Percentiles rank a stretch among this genome's conserved stretches.
Evolutionary conservation across 2,888 invertebrate species (phyloP).

Genomic region (Cyclophora punctaria): DNA sequence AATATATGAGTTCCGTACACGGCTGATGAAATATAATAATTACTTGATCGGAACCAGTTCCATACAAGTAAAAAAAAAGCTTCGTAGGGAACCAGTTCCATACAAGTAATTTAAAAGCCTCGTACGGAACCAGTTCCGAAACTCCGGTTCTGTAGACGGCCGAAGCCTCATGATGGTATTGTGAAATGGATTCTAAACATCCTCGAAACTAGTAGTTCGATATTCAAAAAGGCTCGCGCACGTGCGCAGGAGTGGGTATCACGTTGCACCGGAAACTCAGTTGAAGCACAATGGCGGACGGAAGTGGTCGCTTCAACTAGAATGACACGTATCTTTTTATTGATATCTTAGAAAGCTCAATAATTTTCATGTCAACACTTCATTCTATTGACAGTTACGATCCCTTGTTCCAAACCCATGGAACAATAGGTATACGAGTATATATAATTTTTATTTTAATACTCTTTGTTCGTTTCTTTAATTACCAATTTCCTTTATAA

Average conservation of each 20-base stretch:
- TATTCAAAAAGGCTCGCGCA: constrained; percentile 69
- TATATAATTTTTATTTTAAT: too few species aligned
- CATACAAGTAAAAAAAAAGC: too few species aligned
- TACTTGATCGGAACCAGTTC: too few species aligned
- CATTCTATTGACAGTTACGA: constrained; percentile 42
- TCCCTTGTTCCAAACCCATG: constrained; percentile 5
- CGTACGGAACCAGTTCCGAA: too few species aligned
- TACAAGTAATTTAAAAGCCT: too few species aligned
- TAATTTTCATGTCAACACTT: constrained; percentile 65
- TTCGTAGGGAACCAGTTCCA: too few species aligned
- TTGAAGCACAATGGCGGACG: constrained; percentile 68
- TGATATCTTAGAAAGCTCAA: constrained; percentile 70
- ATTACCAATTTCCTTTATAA: not conserved
- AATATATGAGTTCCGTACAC: too few species aligned
- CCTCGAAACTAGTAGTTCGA: constrained; percentile 53
- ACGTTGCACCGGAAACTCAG: constrained; percentile 71
- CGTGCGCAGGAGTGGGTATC: constrained; percentile 74
- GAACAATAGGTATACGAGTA: too few species aligned
- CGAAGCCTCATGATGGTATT: too few species aligned
- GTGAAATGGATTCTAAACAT: constrained; percentile 18
- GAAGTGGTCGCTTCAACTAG: constrained; percentile 72
- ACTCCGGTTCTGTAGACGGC: too few species aligned
- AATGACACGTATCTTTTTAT: constrained; percentile 74
- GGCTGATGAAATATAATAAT: too few species aligned
- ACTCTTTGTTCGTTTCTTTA: not conserved